A percentile compares a stretch with the other conserved stretches of the same genome.
These are phyloP conservation scores for Aphodius sticticus DNA, from an alignment of 2,888 invertebrate genomes.

Conservation along the genomic window DNA sequence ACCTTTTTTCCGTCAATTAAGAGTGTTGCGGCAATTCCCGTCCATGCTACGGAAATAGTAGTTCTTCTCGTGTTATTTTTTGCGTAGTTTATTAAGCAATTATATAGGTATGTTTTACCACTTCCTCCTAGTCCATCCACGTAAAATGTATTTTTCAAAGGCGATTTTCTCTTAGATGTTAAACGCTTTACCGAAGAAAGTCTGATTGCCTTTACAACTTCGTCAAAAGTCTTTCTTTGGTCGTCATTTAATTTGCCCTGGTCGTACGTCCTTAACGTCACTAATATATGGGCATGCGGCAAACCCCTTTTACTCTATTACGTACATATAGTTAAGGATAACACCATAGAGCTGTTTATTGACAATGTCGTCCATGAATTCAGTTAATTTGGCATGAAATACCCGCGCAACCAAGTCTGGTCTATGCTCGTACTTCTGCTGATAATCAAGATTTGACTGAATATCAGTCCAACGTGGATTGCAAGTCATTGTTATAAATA, in stretches of 20 bases:
- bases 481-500: conserved; percentile 41
- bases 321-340: conserved; percentile 33
- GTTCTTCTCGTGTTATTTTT: not conserved
- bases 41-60: conserved; percentile 13
- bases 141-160: not conserved
- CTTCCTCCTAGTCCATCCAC: conserved; percentile 20
- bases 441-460: conserved; percentile 21
- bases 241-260: not conserved
- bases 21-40: conserved; percentile 22
- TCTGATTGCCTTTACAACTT: not conserved
- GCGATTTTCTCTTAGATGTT: too few relatives aligned
- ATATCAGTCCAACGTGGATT: conserved; percentile 41
- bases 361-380: conserved; percentile 33
- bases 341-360: conserved; percentile 25
- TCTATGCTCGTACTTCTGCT: conserved; percentile 31
- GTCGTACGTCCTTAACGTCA: conserved; percentile 14
- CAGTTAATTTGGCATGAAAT: conserved; percentile 35
- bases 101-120: conserved; percentile 13
- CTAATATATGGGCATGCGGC: conserved; percentile 36
- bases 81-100: conserved; percentile 11
- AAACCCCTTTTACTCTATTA: conserved; percentile 43
- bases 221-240: conserved; percentile 8
- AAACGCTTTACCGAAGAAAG: not conserved
- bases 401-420: conserved; percentile 39
- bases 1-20: conserved; percentile 13